Evolutionary conservation across 2,888 invertebrate genomes (phyloP), one percentile per base, ranked within the genome.

Genomic region (Pandemis heparana): DNA sequence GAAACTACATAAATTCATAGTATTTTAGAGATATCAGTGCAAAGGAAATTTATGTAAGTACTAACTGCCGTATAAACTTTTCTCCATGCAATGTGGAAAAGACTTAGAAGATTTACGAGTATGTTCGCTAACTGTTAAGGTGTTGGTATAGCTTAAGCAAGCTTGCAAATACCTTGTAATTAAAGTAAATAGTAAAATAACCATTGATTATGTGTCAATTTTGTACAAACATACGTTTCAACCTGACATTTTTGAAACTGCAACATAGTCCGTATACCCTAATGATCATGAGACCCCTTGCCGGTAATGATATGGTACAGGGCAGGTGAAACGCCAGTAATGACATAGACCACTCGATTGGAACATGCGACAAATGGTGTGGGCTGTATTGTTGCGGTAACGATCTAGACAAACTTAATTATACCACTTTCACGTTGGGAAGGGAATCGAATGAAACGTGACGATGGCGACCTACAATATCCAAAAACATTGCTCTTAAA

Each of bases 261-360:
- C 62, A 43, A 46, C 14, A 10, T n/a, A 7, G 23, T 10, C 23
- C 16, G n/a, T 10, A 61, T 48, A n/a, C 38, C 32, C 63, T 77
- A 79, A 77, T 75, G 71, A 75, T n/a, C 63, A 74, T 51, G 68
- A 53, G 64, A 74, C 62, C 65, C 66, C 66, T 74, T 12, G 43
- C 43, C 69, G 6, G 23, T 16, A 53, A 16, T 77, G 77, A 77
- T 75, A 75, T 46, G 48, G 75, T 61, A 80, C 79, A 77, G 76
- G 65, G 70, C 79, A 79, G 77, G 78, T 76, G 78, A 82, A 77
- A 79, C 75, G 74, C 53, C 60, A 62, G 71, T 81, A 74, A 74
- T 69, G 74, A 70, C 53, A 14, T 46, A 64, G 48, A 16, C 43
- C 59, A 70, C 59, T 60, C 60, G 16, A 61, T 51, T 61, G 65